Conservation (phyloP, 2,888 invertebrate genomes). For the Peribatodes rhomboidaria region DNA sequence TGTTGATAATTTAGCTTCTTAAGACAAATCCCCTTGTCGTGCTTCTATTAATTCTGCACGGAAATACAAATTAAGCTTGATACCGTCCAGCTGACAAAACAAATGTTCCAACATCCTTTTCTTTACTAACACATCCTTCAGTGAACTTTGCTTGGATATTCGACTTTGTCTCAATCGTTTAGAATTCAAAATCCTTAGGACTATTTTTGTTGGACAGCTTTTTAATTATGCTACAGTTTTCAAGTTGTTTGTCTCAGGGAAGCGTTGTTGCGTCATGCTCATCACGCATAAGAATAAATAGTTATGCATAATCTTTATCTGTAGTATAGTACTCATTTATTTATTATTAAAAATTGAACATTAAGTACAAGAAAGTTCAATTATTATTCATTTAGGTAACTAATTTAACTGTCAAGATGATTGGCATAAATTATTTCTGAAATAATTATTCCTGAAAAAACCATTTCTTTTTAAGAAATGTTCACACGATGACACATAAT, state of each 20-base stretch:
- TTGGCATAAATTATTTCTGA: no score
- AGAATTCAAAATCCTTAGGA: neutral
- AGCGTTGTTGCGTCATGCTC: neutral
- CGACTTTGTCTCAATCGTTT: conserved; percentile 8
- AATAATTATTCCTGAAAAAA: no score
- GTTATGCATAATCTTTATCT: no score
- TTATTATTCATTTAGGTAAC: neutral
- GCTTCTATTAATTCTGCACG: conserved; percentile 46
- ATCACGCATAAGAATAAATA: no score
- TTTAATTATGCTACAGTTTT: conserved; percentile 15
- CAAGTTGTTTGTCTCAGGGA: neutral
- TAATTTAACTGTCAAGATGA: no score
- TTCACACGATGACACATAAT: no score
- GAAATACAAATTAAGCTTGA: conserved; percentile 62
- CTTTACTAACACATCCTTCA: conserved; percentile 37
- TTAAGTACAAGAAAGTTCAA: no score
- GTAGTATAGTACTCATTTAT: no score
- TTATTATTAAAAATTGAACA: no score
- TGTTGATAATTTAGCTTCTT: conserved; percentile 25
- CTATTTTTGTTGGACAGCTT: neutral
- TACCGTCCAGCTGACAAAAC: conserved; percentile 59
- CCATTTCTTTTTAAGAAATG: no score
- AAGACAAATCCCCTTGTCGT: conserved; percentile 37
- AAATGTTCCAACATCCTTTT: conserved; percentile 59
- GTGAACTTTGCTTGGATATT: conserved; percentile 18